A percentile compares a stretch with the other conserved stretches of the same genome.
phyloP scores from a whole-genome alignment of 2,113 vertebrate genomes.

The Carassius auratus region DNA sequence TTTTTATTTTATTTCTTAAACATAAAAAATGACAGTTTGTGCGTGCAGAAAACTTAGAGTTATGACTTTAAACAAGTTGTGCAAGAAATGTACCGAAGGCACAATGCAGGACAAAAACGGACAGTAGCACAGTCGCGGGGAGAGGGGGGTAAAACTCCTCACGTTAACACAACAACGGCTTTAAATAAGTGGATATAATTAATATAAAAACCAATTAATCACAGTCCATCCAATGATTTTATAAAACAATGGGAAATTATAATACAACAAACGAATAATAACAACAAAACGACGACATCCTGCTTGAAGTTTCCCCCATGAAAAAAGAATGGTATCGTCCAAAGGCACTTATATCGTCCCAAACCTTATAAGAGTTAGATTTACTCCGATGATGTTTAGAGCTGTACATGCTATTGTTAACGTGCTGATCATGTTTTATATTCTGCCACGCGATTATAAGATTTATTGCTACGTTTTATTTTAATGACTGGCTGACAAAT shows the following conservation, averaged over 20 bases:
- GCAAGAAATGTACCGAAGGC: not conserved
- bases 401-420: not conserved
- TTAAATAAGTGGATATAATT: not conserved
- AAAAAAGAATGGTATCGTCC: not conserved
- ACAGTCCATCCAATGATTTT: rapidly evolving
- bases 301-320: not conserved
- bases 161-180: not conserved
- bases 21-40: not conserved
- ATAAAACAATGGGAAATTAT: not conserved
- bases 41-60: not conserved
- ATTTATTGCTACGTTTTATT: not conserved
- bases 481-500: not conserved
- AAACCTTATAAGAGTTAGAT: conserved; percentile 25
- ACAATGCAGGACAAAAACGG: conserved; percentile 31
- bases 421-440: not conserved
- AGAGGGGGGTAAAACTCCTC: not conserved
- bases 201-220: not conserved
- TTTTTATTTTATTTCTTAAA: no score
- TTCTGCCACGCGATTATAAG: not conserved
- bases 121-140: not conserved
- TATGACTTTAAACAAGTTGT: not conserved
- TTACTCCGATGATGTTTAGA: not conserved
- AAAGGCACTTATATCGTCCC: conserved; percentile 18
- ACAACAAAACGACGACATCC: not conserved
- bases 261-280: not conserved